Conservation (phyloP, 2,888 invertebrate species). For the Acanthosepion pharaonis region DNA sequence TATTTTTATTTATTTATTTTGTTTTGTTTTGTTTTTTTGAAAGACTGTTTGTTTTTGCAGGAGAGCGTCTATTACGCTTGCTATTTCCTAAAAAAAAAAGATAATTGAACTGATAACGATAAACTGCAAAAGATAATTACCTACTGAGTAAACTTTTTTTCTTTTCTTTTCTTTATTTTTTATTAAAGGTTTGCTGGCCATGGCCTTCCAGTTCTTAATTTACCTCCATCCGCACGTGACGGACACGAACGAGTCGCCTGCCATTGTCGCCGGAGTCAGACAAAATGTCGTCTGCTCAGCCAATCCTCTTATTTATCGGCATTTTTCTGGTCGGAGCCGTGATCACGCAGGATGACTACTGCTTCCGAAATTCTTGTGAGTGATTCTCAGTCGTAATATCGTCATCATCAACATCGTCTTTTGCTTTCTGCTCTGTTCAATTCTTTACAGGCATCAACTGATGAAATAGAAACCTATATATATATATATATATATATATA, state of each 20-base stretch:
- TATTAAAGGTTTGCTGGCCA: not conserved
- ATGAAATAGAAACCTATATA: not conserved
- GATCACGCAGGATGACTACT: not conserved
- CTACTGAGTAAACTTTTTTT: not conserved
- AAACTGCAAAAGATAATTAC: too few relatives aligned
- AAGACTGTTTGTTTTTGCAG: too few relatives aligned
- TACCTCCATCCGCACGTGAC: not conserved
- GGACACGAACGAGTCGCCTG: not conserved
- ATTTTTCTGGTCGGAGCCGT: not conserved
- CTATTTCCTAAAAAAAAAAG: too few relatives aligned
- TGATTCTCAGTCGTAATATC: not conserved
- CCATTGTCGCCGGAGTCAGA: not conserved
- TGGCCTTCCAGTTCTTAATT: not conserved
- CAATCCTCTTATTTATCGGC: not conserved
- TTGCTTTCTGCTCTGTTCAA: too few relatives aligned
- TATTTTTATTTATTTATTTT: too few relatives aligned
- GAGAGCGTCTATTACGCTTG: too few relatives aligned
- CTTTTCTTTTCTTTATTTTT: not conserved
- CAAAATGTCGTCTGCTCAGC: not conserved
- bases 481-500: constrained; percentile 37
- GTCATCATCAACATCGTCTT: too few relatives aligned
- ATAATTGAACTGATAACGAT: too few relatives aligned
- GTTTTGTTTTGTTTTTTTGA: too few relatives aligned
- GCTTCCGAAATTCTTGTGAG: not conserved
- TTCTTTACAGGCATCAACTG: too few relatives aligned